phyloP scores from a whole-genome alignment of 2,888 invertebrate genomes.

The Calephelis perditalis region DNA sequence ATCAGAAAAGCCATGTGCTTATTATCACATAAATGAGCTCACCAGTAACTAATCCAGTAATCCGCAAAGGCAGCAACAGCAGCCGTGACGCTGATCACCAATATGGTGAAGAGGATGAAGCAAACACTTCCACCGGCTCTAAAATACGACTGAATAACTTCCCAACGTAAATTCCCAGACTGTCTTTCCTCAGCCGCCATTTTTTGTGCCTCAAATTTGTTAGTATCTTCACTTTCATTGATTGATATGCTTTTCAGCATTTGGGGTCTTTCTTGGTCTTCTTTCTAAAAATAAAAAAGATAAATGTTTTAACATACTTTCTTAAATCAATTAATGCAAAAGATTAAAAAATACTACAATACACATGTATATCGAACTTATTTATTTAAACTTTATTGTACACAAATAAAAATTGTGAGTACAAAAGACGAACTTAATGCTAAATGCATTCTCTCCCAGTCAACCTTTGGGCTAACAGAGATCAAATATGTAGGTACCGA shows the following conservation, averaged over 20 bases:
- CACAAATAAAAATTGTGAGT: too few relatives aligned
- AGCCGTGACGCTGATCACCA: constrained; percentile 71
- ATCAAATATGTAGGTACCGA: too few relatives aligned
- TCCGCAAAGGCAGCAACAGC: constrained; percentile 81
- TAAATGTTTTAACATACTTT: too few relatives aligned
- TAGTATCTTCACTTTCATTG: constrained; percentile 44
- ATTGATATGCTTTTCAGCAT: constrained; percentile 36
- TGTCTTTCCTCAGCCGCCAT: constrained; percentile 56
- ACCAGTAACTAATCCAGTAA: constrained; percentile 85
- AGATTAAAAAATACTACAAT: too few relatives aligned
- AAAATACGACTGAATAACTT: constrained; percentile 58
- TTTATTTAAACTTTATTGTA: too few relatives aligned
- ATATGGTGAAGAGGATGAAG: constrained; percentile 47
- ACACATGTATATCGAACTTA: too few relatives aligned
- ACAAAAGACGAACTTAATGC: too few relatives aligned
- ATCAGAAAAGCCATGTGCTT: too few relatives aligned
- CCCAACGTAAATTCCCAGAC: constrained; percentile 60
- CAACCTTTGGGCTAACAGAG: too few relatives aligned
- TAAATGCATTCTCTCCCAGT: too few relatives aligned
- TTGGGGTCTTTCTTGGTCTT: constrained; percentile 40
- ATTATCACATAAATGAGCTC: constrained; percentile 31
- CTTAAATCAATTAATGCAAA: too few relatives aligned
- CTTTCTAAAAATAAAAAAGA: constrained; percentile 35
- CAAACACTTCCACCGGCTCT: constrained; percentile 51
- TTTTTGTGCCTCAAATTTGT: constrained; percentile 59